These are phyloP conservation scores for Stichodactyla mertensii DNA, from an alignment of 64 coral and sea anemone genomes.

Conservation along the genomic window DNA sequence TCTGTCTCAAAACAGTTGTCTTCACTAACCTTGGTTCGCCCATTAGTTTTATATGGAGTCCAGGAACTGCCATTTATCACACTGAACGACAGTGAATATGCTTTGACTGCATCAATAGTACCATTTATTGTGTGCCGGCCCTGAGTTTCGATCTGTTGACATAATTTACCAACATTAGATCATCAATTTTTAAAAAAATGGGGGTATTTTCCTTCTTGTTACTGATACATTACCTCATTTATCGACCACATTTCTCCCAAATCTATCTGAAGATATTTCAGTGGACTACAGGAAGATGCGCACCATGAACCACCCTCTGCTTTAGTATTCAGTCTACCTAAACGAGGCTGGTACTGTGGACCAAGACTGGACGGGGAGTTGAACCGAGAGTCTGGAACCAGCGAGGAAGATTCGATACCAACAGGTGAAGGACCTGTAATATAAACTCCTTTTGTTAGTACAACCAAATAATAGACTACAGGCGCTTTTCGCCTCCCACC, in stretches of 20 bases:
- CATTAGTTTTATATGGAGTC: slow-evolving; percentile 28
- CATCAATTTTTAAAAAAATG: neutral
- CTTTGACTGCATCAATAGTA: slow-evolving; percentile 9
- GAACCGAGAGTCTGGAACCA: slow-evolving; percentile 32
- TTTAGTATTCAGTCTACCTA: slow-evolving; percentile 28
- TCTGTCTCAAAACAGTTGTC: too few relatives aligned
- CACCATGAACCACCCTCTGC: slow-evolving; percentile 33
- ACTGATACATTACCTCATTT: slow-evolving; percentile 8
- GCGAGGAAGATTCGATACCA: neutral
- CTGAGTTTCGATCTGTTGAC: slow-evolving; percentile 24
- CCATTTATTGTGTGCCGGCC: slow-evolving; percentile 21
- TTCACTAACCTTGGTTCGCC: slow-evolving; percentile 26
- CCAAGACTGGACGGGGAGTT: slow-evolving; percentile 6
- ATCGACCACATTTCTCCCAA: slow-evolving; percentile 4
- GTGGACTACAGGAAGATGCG: slow-evolving; percentile 25
- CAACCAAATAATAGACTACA: too few relatives aligned
- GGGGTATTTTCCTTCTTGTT: too few relatives aligned
- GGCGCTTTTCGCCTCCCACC: too few relatives aligned
- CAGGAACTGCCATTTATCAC: slow-evolving; percentile 15
- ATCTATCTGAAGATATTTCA: slow-evolving; percentile 34
- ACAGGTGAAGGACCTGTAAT: neutral
- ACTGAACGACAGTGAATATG: slow-evolving; percentile 31
- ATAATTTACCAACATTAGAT: too few relatives aligned
- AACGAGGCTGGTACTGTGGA: neutral
- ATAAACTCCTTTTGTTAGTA: too few relatives aligned